Evolutionary conservation across 2,113 vertebrate genomes (phyloP).

Genomic region (Lathamus discolor): DNA sequence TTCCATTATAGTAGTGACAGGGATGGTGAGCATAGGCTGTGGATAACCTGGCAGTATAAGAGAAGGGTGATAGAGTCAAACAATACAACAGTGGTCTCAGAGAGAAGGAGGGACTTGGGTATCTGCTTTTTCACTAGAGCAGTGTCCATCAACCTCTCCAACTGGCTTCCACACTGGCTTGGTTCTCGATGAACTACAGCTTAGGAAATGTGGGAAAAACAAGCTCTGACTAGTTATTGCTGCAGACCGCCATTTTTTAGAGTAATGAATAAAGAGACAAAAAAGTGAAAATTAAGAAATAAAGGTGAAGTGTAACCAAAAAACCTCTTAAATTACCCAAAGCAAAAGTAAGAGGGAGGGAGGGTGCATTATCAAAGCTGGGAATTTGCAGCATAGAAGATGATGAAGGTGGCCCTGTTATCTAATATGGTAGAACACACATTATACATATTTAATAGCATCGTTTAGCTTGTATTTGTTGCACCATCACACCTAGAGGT

Average conservation of each 20-base stretch:
- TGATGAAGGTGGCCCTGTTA: neutral
- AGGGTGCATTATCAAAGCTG: neutral
- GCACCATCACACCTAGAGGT: neutral
- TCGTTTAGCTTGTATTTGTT: neutral
- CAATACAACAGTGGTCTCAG: neutral
- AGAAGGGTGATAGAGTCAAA: neutral
- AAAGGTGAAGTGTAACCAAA: neutral
- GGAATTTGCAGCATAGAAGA: neutral
- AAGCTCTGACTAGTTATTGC: neutral
- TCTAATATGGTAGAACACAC: neutral
- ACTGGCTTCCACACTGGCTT: neutral
- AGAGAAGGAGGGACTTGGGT: neutral
- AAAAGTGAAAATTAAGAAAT: neutral
- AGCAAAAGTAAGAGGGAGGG: neutral
- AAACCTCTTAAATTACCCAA: neutral
- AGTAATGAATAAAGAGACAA: neutral
- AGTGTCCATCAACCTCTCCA: neutral
- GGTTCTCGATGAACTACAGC: neutral
- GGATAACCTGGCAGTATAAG: neutral
- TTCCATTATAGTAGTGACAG: neutral
- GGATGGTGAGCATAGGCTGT: neutral
- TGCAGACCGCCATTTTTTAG: neutral
- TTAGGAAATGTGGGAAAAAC: neutral
- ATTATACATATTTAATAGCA: constrained; percentile 26
- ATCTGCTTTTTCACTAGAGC: neutral